These are phyloP conservation scores for Dolichopus griseipennis DNA, from an alignment of 2,888 invertebrate species.

Conservation along the genomic window DNA sequence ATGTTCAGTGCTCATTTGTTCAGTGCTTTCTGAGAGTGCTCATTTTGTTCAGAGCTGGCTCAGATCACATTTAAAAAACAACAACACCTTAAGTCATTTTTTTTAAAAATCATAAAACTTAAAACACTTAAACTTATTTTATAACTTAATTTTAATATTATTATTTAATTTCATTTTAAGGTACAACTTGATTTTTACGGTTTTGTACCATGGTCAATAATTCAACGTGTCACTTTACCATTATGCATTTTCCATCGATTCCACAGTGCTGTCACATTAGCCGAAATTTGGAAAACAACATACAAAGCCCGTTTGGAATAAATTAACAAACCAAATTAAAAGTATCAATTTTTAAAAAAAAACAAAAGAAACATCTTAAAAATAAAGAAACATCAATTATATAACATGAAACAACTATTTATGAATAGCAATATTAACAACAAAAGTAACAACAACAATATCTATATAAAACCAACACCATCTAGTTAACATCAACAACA, in stretches of 20 bases:
- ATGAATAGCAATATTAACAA: not conserved
- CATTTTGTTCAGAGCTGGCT: too few relatives aligned
- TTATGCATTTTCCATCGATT: conserved; percentile 94
- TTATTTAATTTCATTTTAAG: conserved; percentile 34
- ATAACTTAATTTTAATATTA: too few relatives aligned
- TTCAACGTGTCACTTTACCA: conserved; percentile 85
- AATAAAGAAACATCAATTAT: not conserved
- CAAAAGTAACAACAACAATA: not conserved
- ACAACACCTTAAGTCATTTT: too few relatives aligned
- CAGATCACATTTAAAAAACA: too few relatives aligned
- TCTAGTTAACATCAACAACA: not conserved
- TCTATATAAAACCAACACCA: not conserved
- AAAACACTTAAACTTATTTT: too few relatives aligned
- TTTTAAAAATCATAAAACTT: too few relatives aligned
- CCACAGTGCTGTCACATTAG: conserved; percentile 88
- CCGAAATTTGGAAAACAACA: conserved; percentile 93
- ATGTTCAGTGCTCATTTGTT: too few relatives aligned
- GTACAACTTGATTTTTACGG: conserved; percentile 87
- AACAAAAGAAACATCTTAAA: not conserved
- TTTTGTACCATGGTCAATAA: conserved; percentile 84
- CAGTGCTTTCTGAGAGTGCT: too few relatives aligned
- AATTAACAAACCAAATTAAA: conserved; percentile 30
- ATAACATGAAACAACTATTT: not conserved
- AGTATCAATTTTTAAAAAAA: not conserved
- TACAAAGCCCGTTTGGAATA: conserved; percentile 86